Evolutionary conservation across 2,888 invertebrate species (phyloP), one percentile per base, ranked within the genome.

Genomic region (Noctua comes): DNA sequence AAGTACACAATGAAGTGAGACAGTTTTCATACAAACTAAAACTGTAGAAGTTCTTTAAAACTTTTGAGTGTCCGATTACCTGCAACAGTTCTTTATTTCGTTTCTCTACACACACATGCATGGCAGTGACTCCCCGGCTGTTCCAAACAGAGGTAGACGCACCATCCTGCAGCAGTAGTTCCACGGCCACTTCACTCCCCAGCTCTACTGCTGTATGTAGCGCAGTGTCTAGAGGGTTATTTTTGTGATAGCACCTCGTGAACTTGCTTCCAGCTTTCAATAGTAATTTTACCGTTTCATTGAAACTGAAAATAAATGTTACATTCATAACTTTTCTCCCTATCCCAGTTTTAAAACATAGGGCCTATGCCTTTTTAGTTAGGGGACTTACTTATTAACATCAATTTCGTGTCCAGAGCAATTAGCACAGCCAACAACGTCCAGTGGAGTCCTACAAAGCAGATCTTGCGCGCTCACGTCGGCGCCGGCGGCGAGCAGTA

Each of bases 131-230:
- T 3, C 91, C 91, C 1, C 85, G 75, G 24, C 74, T 75, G 66
- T 89, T 88, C 40, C 86, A 80, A 1, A 69, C 31, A 0, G 74
- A 77, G 0, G 82, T 71, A 6, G 85, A 88, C 0, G 84, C 86
- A 0, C 89, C 91, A 24, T 77, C 81, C 0, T 77, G 59, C 1
- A 91, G 73, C 11, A 91, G 68, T 8, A 80, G 77, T 31, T 80
- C 76, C 0, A 88, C 85, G 0, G 79, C 85, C 7, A 81, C 85
- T 1, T 86, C 73, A 21, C 85, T 86, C 11, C 80, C 86, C 16
- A 91, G 69, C n/a, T 89, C 89, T 8, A 91, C 91, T 1, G 91
- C 91, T n/a, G 86, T 90, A 40, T 91, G 91, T 0, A 91, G 70
- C 0, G 88, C 85, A 36, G 69, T 80, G 24, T 68, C 77, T 36